Evolutionary conservation across 2,797 vertebrate species (phyloP).

Genomic region (Microtus agrestis): DNA sequence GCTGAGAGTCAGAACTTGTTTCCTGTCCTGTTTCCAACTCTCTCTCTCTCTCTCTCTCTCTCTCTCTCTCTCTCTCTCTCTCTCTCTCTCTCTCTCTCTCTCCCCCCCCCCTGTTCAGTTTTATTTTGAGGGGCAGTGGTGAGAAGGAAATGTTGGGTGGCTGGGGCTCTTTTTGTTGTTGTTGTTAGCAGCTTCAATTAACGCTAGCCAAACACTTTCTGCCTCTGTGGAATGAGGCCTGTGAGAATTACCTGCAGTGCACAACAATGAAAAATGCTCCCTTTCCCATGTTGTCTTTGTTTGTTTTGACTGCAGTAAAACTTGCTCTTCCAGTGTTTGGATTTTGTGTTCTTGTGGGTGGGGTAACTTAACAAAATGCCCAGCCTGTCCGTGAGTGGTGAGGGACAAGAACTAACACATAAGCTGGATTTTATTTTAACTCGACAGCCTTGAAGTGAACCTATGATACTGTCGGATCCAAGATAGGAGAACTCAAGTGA

Average conservation of each 20-base stretch:
- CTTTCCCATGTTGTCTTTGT: slow-evolving; percentile 60
- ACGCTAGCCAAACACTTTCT: slow-evolving; percentile 65
- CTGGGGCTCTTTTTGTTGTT: slow-evolving; percentile 3
- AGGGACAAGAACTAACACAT: not conserved
- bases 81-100: too few species aligned
- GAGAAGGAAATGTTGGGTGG: slow-evolving; percentile 47
- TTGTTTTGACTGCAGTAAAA: slow-evolving; percentile 80
- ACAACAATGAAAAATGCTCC: slow-evolving; percentile 58
- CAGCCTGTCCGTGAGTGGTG: not conserved
- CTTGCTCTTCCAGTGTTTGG: slow-evolving; percentile 76
- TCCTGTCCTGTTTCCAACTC: slow-evolving; percentile 77
- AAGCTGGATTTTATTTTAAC: not conserved
- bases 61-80: too few species aligned
- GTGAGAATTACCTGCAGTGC: slow-evolving; percentile 49
- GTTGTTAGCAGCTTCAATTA: slow-evolving; percentile 22
- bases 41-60: slow-evolving; percentile 31
- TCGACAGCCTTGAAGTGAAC: not conserved
- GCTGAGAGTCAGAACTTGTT: slow-evolving; percentile 78
- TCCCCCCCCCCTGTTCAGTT: slow-evolving; percentile 46
- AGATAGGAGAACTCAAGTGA: slow-evolving; percentile 7
- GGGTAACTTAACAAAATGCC: slow-evolving; percentile 48
- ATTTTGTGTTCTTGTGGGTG: slow-evolving; percentile 62
- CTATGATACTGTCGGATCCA: not conserved
- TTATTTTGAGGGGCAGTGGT: slow-evolving; percentile 70
- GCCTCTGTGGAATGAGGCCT: slow-evolving; percentile 54